A percentile compares a stretch with the other conserved stretches of the same genome.
These are phyloP conservation scores for Thalassophryne amazonica DNA, from an alignment of 2,797 vertebrate genomes.

Conservation along the genomic window DNA sequence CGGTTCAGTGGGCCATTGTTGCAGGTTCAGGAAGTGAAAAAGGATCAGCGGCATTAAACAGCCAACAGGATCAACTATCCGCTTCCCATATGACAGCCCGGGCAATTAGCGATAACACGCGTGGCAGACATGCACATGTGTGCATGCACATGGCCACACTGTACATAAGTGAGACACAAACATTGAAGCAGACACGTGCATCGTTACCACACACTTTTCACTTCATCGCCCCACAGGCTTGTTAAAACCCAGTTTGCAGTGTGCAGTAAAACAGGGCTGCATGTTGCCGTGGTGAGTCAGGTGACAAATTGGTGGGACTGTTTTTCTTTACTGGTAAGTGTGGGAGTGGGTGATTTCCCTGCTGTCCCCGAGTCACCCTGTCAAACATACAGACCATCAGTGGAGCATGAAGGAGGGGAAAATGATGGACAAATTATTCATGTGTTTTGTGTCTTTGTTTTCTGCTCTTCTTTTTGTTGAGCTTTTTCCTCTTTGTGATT, in stretches of 20 bases:
- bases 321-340: slow-evolving; percentile 48
- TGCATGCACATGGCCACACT: not conserved
- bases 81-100: slow-evolving; percentile 45
- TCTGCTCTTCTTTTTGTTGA: not conserved
- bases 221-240: slow-evolving; percentile 63
- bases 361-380: slow-evolving; percentile 15
- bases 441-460: slow-evolving; percentile 5
- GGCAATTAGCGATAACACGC: slow-evolving; percentile 44
- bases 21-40: slow-evolving; percentile 60
- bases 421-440: slow-evolving; percentile 38
- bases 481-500: too few relatives aligned
- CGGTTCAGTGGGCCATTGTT: slow-evolving; percentile 47
- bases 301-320: slow-evolving; percentile 63
- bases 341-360: slow-evolving; percentile 40
- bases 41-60: slow-evolving; percentile 56
- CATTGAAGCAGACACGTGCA: not conserved
- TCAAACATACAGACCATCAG: slow-evolving; percentile 16
- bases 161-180: not conserved
- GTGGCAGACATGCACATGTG: not conserved
- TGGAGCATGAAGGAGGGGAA: slow-evolving; percentile 39
- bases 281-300: slow-evolving; percentile 47
- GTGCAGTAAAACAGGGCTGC: slow-evolving; percentile 38
- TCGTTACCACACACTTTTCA: slow-evolving; percentile 52
- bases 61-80: slow-evolving; percentile 54
- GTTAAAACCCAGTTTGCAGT: slow-evolving; percentile 64